Conservation (phyloP, 2,888 invertebrate species). For the Atherix ibis region DNA sequence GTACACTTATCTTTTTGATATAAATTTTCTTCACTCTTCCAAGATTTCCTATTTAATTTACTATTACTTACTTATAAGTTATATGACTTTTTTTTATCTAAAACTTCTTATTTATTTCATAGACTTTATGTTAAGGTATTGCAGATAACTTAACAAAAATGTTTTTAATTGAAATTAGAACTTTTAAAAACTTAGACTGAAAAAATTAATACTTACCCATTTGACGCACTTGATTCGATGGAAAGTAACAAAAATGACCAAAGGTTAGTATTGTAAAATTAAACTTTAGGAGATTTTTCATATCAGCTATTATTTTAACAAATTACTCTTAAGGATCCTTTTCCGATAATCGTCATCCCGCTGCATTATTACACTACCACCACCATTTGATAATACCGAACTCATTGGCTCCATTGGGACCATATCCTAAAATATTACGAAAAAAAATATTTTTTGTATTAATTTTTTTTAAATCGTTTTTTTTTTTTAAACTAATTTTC, state of each 20-base stretch:
- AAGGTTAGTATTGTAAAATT: slow-evolving; percentile 5
- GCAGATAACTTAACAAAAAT: no score
- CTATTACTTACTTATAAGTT: no score
- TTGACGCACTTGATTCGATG: slow-evolving; percentile 9
- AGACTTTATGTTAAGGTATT: no score
- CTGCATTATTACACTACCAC: slow-evolving; percentile 22
- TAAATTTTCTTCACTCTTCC: no score
- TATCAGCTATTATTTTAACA: not conserved
- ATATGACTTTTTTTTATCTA: no score
- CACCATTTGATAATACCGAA: slow-evolving; percentile 26
- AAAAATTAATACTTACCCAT: slow-evolving; percentile 8
- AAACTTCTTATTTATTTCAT: no score
- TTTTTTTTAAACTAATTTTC: no score
- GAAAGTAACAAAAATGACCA: slow-evolving; percentile 7
- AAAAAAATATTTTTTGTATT: not conserved
- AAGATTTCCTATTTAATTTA: no score
- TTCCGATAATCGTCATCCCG: slow-evolving; percentile 32
- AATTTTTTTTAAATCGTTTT: not conserved
- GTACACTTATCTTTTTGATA: no score
- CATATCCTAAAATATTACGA: slow-evolving; percentile 23
- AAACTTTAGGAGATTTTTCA: slow-evolving; percentile 7
- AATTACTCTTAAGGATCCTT: slow-evolving; percentile 31
- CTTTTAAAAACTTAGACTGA: no score
- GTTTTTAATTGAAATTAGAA: no score
- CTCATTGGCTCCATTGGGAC: slow-evolving; percentile 31